These are phyloP conservation scores for Leptarthrus brevirostris DNA, from an alignment of 2,888 invertebrate genomes.

Conservation along the genomic window DNA sequence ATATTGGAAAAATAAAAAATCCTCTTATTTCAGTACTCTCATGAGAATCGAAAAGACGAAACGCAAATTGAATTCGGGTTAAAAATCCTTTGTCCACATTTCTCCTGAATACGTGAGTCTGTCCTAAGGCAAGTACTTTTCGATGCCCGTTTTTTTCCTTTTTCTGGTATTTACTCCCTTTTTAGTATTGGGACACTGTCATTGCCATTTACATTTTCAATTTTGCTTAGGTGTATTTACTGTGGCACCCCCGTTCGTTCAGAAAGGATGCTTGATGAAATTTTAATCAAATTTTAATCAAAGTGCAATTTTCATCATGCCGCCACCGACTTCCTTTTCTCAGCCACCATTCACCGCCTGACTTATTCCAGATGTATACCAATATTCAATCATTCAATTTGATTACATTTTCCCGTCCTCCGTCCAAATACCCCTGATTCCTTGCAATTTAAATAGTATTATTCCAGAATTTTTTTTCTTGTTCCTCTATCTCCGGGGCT, in stretches of 20 bases:
- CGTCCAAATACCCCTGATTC: not conserved
- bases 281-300: constrained; percentile 53
- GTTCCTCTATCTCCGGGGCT: not conserved
- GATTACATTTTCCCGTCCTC: constrained; percentile 2
- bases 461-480: not conserved
- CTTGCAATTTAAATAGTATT: constrained; percentile 12
- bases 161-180: constrained; percentile 18
- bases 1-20: constrained; percentile 18
- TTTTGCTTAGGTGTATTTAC: not conserved
- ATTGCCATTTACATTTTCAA: not conserved
- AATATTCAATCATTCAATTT: constrained; percentile 29
- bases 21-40: constrained; percentile 34
- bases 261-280: constrained; percentile 7
- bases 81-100: constrained; percentile 18
- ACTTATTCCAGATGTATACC: constrained; percentile 1
- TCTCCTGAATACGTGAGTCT: constrained; percentile 3
- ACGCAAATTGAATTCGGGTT: constrained; percentile 38
- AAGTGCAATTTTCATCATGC: constrained; percentile 36
- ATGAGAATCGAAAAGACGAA: constrained; percentile 29
- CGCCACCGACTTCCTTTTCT: not conserved
- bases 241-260: not conserved
- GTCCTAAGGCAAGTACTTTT: not conserved
- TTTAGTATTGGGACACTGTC: not conserved
- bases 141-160: not conserved
- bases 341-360: not conserved